Evolutionary conservation across 2,888 invertebrate species (phyloP).

Genomic region (Stomorhina lunata): DNA sequence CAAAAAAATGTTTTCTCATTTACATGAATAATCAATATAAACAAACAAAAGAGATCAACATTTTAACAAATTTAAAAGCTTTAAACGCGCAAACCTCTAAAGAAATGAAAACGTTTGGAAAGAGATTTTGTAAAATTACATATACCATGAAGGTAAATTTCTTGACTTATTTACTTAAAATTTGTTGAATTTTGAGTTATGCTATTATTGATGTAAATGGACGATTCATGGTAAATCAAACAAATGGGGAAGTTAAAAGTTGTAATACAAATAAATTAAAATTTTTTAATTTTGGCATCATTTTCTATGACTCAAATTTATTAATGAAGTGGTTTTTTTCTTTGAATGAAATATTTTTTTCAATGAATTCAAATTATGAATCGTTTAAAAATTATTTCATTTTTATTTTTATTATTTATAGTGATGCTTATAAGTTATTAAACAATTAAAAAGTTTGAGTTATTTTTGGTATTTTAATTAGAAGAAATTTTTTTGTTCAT

Average conservation of each 20-base stretch:
- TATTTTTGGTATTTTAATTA: slow-evolving; percentile 3
- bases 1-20: too few relatives aligned
- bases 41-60: too few relatives aligned
- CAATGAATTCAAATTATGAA: neutral
- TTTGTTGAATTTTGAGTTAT: too few relatives aligned
- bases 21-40: neutral
- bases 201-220: too few relatives aligned
- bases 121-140: too few relatives aligned
- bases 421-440: neutral
- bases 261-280: neutral
- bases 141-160: too few relatives aligned
- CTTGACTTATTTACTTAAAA: neutral
- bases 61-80: too few relatives aligned
- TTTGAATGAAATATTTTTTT: neutral
- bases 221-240: neutral
- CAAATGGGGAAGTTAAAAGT: neutral
- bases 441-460: slow-evolving; percentile 13
- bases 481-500: neutral
- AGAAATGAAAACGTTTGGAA: too few relatives aligned
- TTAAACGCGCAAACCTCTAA: too few relatives aligned
- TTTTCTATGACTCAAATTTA: neutral
- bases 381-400: neutral
- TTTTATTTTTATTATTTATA: neutral
- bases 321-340: neutral
- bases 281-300: neutral